Evolutionary conservation across 2,888 invertebrate species (phyloP).

Genomic region (Drosophila macrospina): DNA sequence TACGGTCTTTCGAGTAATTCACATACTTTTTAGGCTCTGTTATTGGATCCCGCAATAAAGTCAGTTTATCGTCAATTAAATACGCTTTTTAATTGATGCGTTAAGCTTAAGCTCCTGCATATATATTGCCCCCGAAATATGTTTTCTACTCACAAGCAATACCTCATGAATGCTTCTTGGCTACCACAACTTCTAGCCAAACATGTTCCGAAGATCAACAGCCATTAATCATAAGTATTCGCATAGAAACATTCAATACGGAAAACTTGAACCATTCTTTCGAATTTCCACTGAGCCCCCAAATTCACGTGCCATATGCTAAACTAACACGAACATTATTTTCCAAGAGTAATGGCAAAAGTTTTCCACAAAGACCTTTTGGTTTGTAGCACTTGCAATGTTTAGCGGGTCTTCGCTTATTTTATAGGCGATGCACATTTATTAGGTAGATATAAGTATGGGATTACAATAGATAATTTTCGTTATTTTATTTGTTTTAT

Average conservation of each 20-base stretch:
- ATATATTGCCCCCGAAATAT: no score
- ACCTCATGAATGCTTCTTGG: background rate
- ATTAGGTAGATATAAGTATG: slow-evolving; percentile 4
- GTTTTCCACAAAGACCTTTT: slow-evolving; percentile 51
- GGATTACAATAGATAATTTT: slow-evolving; percentile 35
- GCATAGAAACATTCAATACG: slow-evolving; percentile 7
- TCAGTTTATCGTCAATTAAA: background rate
- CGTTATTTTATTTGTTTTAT: slow-evolving; percentile 6
- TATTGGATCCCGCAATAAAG: background rate
- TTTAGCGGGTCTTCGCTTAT: slow-evolving; percentile 37
- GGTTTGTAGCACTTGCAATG: slow-evolving; percentile 51
- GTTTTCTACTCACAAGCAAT: background rate
- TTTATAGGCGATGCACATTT: slow-evolving; percentile 17
- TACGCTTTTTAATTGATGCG: background rate
- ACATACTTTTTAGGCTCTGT: background rate
- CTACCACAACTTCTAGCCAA: background rate
- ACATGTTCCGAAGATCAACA: background rate
- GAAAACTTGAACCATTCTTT: slow-evolving; percentile 14
- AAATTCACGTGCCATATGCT: slow-evolving; percentile 46
- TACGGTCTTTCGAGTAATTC: background rate
- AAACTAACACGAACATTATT: slow-evolving; percentile 42
- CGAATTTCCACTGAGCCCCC: slow-evolving; percentile 18
- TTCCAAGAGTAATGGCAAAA: slow-evolving; percentile 64
- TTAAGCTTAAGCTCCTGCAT: no score
- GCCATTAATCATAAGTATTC: slow-evolving; percentile 29